A percentile compares a stretch with the other conserved stretches of the same genome.
Conservation (phyloP, 2,113 vertebrate genomes). For the Triplophysa dalaica region DNA sequence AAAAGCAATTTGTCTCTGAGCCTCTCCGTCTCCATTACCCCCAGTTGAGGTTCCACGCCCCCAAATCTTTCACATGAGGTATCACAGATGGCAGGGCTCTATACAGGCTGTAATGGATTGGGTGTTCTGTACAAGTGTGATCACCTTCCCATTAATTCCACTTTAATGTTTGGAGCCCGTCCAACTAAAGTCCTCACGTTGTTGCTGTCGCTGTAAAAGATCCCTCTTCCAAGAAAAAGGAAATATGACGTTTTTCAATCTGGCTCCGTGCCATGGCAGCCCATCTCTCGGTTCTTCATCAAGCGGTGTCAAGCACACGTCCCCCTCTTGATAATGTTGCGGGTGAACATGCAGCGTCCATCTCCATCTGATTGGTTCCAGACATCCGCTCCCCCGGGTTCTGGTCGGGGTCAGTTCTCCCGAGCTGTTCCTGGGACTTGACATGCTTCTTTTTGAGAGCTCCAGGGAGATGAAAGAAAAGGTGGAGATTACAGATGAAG, state of each 20-base stretch:
- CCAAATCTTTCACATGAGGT: slow-evolving; percentile 45
- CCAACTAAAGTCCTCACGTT: slow-evolving; percentile 19
- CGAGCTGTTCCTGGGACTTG: slow-evolving; percentile 53
- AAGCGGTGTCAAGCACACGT: slow-evolving; percentile 28
- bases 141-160: slow-evolving; percentile 25
- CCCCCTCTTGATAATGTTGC: slow-evolving; percentile 37
- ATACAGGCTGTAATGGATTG: slow-evolving; percentile 51
- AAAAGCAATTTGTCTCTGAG: slow-evolving; percentile 60
- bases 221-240: slow-evolving; percentile 23
- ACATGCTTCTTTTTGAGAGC: slow-evolving; percentile 57
- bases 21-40: slow-evolving; percentile 42
- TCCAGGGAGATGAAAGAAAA: slow-evolving; percentile 62
- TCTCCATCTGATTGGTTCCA: slow-evolving; percentile 56
- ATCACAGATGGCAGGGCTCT: slow-evolving; percentile 63
- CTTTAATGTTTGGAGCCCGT: slow-evolving; percentile 33
- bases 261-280: slow-evolving; percentile 40
- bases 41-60: slow-evolving; percentile 6
- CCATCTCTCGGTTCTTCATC: slow-evolving; percentile 62
- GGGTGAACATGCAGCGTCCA: slow-evolving; percentile 42
- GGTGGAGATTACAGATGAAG: slow-evolving; percentile 57
- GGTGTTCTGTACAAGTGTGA: slow-evolving; percentile 25
- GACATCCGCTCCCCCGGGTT: slow-evolving; percentile 58
- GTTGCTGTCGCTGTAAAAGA: slow-evolving; percentile 7
- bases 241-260: slow-evolving; percentile 46
- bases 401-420: slow-evolving; percentile 50